Conservation (phyloP, 2,888 invertebrate species). For the Opisthograptis luteolata region DNA sequence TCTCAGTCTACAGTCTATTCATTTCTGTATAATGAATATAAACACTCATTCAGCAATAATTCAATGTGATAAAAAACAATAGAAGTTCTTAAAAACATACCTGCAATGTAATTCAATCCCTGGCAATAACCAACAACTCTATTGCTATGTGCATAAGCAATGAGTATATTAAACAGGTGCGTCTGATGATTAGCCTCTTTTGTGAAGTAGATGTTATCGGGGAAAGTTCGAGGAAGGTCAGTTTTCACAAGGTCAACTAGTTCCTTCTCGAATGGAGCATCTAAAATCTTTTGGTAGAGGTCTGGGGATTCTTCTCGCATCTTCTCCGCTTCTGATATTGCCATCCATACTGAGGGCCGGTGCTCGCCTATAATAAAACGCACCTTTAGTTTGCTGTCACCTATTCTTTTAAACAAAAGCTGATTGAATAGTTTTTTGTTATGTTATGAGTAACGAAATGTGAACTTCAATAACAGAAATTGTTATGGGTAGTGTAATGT, state of each 20-base stretch:
- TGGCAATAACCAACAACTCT: conserved; percentile 96
- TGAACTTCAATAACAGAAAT: background rate
- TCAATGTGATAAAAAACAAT: background rate
- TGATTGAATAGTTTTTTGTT: too few relatives aligned
- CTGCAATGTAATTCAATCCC: conserved; percentile 97
- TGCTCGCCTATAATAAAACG: conserved; percentile 72
- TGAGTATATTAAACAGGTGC: conserved; percentile 92
- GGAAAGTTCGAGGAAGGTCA: conserved; percentile 96
- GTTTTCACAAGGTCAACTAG: conserved; percentile 93
- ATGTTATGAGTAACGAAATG: conserved; percentile 9
- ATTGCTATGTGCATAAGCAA: conserved; percentile 95
- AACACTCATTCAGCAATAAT: background rate
- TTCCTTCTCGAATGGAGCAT: conserved; percentile 88
- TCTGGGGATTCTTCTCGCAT: conserved; percentile 86
- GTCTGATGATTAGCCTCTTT: conserved; percentile 89
- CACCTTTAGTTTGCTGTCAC: background rate
- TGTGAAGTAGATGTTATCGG: conserved; percentile 96
- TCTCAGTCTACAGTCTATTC: too few relatives aligned
- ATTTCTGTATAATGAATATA: too few relatives aligned
- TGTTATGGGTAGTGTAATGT: background rate
- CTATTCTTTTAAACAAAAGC: background rate
- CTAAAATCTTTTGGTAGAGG: conserved; percentile 88
- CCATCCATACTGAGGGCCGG: conserved; percentile 92
- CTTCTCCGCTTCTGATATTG: conserved; percentile 91
- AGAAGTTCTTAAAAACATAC: conserved; percentile 52